phyloP scores from a whole-genome alignment of 2,888 invertebrate genomes.

The Eugnorisma glareosa region DNA sequence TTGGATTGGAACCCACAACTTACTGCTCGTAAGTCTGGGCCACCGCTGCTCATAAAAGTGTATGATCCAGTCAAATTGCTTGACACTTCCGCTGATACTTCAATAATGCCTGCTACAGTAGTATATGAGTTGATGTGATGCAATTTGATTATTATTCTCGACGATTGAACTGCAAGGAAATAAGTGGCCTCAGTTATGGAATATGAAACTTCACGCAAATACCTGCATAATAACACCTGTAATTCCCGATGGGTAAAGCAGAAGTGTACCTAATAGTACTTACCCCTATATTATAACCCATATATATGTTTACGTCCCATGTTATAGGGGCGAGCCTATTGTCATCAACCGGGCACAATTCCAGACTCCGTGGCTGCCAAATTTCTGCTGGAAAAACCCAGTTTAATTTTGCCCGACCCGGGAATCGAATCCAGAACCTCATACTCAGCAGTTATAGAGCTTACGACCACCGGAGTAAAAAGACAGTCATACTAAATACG shows the following conservation, averaged over 20 bases:
- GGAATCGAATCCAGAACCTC: no score
- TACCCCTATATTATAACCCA: no score
- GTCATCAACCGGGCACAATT: neutral
- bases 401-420: neutral
- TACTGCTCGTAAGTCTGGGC: no score
- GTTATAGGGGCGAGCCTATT: neutral
- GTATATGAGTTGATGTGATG: neutral
- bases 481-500: no score
- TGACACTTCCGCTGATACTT: neutral
- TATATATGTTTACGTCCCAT: neutral
- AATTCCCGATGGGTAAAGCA: neutral
- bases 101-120: neutral
- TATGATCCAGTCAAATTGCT: constrained; percentile 67
- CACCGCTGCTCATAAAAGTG: constrained; percentile 71
- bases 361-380: neutral
- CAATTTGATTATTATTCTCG: neutral
- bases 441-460: no score
- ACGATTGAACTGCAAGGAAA: neutral
- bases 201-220: neutral
- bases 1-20: no score
- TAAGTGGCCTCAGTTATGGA: neutral
- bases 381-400: neutral
- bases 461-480: no score
- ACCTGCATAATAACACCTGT: neutral
- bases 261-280: neutral